A percentile compares a stretch with the other conserved stretches of the same genome.
phyloP scores from a whole-genome alignment of 1,140 invertebrate species.

The Palaemon carinicauda region DNA sequence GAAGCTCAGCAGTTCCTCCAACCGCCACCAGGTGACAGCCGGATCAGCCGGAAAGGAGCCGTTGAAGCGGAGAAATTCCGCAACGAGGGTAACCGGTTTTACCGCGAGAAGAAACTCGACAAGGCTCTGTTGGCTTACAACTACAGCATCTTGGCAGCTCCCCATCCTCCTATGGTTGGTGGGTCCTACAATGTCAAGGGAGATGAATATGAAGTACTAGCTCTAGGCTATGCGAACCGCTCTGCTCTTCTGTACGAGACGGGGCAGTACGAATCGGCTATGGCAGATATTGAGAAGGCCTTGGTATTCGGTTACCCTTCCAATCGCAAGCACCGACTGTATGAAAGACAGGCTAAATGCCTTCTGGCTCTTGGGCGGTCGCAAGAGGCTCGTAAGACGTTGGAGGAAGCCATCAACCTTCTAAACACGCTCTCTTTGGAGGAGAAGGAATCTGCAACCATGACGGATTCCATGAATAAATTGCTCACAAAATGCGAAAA shows the following conservation, averaged over 20 bases:
- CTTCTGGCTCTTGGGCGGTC: conserved; percentile 73
- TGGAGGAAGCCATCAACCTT: conserved; percentile 16
- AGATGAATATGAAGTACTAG: conserved; percentile 16
- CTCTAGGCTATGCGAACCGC: conserved; percentile 81
- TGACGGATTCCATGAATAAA: conserved; percentile 12
- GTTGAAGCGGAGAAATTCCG: conserved; percentile 48
- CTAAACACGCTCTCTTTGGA: conserved; percentile 9
- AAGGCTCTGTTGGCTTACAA: conserved; percentile 55
- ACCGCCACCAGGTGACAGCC: conserved; percentile 20
- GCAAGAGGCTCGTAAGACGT: conserved; percentile 37
- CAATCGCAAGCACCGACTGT: conserved; percentile 78
- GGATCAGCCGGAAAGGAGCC: conserved; percentile 46
- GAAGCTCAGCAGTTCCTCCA: conserved; percentile 16
- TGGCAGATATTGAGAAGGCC: conserved; percentile 76
- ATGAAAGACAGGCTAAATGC: conserved; percentile 80
- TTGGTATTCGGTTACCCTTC: conserved; percentile 76
- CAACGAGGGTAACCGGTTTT: conserved; percentile 50
- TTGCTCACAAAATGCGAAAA: conserved; percentile 39
- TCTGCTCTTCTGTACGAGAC: conserved; percentile 88
- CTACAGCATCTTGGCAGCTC: conserved; percentile 45
- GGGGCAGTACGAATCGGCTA: conserved; percentile 73
- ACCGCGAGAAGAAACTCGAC: conserved; percentile 40
- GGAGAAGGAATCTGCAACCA: conserved; percentile 28
- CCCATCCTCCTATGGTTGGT: conserved; percentile 8
- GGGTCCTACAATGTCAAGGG: neutral